Conservation (phyloP, 2,797 vertebrate species). For the Myripristis jacobus region DNA sequence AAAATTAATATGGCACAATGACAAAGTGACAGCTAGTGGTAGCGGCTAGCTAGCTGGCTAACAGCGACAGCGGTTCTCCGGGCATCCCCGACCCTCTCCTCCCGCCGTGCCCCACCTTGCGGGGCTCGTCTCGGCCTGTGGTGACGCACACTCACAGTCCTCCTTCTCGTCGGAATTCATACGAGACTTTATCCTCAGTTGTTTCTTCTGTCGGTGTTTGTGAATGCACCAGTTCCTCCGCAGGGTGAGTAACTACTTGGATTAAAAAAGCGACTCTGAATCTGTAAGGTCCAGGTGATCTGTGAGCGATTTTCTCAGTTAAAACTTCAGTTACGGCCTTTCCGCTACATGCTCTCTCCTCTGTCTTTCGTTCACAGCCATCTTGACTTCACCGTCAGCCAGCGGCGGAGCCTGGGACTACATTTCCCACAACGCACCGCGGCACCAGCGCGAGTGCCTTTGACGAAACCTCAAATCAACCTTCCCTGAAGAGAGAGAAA, state of each 20-base stretch:
- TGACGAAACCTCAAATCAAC: too few species aligned
- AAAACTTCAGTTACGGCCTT: conserved; percentile 80
- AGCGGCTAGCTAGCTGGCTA: conserved; percentile 33
- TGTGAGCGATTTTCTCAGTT: conserved; percentile 22
- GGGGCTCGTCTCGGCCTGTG: conserved; percentile 83
- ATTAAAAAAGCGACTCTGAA: conserved; percentile 15
- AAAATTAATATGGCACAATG: not conserved
- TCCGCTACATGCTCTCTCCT: conserved; percentile 64
- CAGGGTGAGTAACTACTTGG: conserved; percentile 27
- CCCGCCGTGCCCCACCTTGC: conserved; percentile 73
- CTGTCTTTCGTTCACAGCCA: conserved; percentile 77
- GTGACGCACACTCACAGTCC: conserved; percentile 87
- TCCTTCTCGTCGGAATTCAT: conserved; percentile 86
- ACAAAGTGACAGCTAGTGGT: not conserved
- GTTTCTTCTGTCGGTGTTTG: conserved; percentile 66
- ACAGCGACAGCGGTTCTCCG: not conserved
- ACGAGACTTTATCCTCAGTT: conserved; percentile 82
- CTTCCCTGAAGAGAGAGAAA: too few species aligned
- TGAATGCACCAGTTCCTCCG: conserved; percentile 52
- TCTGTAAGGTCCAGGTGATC: not conserved
- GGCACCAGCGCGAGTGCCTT: not conserved
- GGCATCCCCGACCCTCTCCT: conserved; percentile 70
- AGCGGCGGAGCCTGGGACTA: conserved; percentile 20
- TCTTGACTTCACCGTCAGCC: conserved; percentile 79
- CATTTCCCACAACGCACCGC: conserved; percentile 79